Evolutionary conservation across 2,113 vertebrate genomes (phyloP).

Genomic region (Periophthalmus modestus): DNA sequence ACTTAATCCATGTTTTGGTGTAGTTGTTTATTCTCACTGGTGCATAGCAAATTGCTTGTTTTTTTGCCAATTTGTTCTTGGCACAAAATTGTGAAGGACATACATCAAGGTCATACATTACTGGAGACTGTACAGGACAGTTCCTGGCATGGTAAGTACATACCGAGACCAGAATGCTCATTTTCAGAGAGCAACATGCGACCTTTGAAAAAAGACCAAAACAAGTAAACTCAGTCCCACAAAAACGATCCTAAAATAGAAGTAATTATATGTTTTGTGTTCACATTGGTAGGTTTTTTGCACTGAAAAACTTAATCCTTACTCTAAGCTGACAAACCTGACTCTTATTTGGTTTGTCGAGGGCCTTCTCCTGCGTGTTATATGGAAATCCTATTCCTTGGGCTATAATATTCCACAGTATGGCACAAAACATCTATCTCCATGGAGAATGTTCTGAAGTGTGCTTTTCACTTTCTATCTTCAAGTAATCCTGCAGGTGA

Average conservation of each 20-base stretch:
- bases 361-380: no score
- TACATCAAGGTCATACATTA: constrained; percentile 35
- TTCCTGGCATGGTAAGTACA: constrained; percentile 31
- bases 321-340: no score
- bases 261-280: background rate
- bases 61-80: constrained; percentile 29
- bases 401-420: no score
- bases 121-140: constrained; percentile 40
- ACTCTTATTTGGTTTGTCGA: no score
- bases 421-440: no score
- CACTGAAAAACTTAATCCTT: no score
- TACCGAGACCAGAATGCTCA: constrained; percentile 24
- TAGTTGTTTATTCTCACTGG: constrained; percentile 38
- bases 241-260: background rate
- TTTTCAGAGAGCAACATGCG: background rate
- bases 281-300: no score
- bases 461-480: no score
- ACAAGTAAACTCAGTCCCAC: no score
- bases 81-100: constrained; percentile 54
- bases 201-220: background rate
- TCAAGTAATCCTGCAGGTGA: no score
- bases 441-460: no score
- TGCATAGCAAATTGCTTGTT: constrained; percentile 69
- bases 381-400: no score
- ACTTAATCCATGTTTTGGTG: constrained; percentile 58